A percentile compares a stretch with the other conserved stretches of the same genome.
Evolutionary conservation across 2,888 invertebrate species (phyloP).

Genomic region (Corythucha ciliata): DNA sequence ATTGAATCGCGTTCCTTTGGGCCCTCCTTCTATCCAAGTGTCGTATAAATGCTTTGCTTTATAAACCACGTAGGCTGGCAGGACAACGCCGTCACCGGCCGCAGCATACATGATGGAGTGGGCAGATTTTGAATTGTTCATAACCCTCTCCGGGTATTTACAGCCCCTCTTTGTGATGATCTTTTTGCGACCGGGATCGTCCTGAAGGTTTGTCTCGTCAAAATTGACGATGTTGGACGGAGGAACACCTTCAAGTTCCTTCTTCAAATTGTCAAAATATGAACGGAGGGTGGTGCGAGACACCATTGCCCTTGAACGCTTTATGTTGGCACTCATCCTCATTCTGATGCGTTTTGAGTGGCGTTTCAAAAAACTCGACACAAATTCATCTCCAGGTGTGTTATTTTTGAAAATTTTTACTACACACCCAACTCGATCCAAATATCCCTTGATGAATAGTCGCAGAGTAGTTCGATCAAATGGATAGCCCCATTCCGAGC

Average conservation of each 20-base stretch:
- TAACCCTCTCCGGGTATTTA: slow-evolving; percentile 32
- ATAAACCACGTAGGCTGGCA: slow-evolving; percentile 32
- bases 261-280: slow-evolving; percentile 14
- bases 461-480: no score
- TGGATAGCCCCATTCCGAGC: no score
- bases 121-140: slow-evolving; percentile 28
- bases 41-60: slow-evolving; percentile 27
- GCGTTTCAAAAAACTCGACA: not conserved
- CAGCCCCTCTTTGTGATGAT: slow-evolving; percentile 29
- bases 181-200: slow-evolving; percentile 24
- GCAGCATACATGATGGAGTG: slow-evolving; percentile 30
- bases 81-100: slow-evolving; percentile 27
- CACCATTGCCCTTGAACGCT: slow-evolving; percentile 2
- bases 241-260: not conserved
- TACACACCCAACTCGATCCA: no score
- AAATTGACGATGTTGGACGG: slow-evolving; percentile 22
- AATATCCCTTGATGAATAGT: no score
- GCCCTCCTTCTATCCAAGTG: slow-evolving; percentile 27
- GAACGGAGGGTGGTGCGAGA: not conserved
- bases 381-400: no score
- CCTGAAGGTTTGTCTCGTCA: slow-evolving; percentile 24
- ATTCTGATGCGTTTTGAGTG: not conserved
- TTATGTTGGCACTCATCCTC: slow-evolving; percentile 4
- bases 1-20: slow-evolving; percentile 32
- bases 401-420: no score